Conservation (phyloP, 2,797 vertebrate genomes). For the Phataginus tricuspis region DNA sequence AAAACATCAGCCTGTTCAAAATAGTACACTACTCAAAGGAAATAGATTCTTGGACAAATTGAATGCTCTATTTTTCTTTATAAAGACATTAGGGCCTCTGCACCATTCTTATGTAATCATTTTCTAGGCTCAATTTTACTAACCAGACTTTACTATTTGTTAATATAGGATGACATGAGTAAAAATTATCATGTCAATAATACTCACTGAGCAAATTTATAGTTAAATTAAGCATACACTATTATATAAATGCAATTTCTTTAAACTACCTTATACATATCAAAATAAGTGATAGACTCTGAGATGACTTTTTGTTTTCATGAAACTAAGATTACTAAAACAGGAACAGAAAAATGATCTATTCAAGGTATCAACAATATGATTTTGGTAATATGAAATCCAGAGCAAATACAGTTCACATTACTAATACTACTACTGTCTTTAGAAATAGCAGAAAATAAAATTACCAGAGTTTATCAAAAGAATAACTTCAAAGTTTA, state of each 20-base stretch:
- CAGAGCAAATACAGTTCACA: background rate
- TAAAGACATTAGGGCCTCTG: background rate
- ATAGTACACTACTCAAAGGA: background rate
- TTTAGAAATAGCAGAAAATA: background rate
- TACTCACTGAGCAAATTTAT: background rate
- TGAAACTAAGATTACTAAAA: background rate
- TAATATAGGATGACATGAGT: background rate
- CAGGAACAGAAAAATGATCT: background rate
- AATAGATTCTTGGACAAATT: background rate
- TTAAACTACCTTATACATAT: background rate
- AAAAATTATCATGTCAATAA: background rate
- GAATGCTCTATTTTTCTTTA: background rate
- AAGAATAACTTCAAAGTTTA: background rate
- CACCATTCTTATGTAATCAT: background rate
- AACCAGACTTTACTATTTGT: background rate
- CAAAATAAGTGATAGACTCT: background rate
- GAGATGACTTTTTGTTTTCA: background rate
- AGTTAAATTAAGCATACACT: background rate
- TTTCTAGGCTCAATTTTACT: background rate
- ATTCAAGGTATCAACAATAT: background rate
- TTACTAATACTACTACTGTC: background rate
- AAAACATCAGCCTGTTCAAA: background rate
- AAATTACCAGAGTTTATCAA: background rate
- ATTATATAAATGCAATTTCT: background rate
- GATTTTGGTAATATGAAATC: background rate